Conservation (phyloP, 2,797 vertebrate genomes). For the Nyctibius grandis region DNA sequence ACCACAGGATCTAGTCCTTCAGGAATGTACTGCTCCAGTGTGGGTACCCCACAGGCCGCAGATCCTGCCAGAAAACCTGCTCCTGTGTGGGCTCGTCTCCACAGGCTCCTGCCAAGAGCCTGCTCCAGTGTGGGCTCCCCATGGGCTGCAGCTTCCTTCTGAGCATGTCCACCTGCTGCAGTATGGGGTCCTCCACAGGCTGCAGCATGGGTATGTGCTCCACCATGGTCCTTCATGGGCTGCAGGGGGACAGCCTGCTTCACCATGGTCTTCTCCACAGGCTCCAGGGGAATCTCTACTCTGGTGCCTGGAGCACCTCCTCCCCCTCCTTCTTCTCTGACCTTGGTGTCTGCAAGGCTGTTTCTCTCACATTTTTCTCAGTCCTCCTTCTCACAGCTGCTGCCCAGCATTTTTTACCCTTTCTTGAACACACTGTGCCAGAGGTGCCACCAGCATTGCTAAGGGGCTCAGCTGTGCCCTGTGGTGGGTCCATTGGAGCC, state of each 20-base stretch:
- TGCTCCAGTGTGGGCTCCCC: background rate
- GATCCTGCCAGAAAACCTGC: background rate
- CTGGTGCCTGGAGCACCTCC: background rate
- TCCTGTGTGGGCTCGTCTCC: background rate
- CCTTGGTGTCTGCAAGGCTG: background rate
- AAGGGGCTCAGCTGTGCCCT: background rate
- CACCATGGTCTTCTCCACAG: rapidly evolving
- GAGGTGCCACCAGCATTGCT: rapidly evolving
- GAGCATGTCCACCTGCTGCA: background rate
- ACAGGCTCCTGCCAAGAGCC: background rate
- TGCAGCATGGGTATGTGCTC: background rate
- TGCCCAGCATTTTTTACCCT: background rate
- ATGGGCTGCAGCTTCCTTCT: background rate
- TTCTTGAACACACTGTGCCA: background rate
- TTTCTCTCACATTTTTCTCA: background rate
- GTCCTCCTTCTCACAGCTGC: background rate
- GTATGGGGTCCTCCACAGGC: rapidly evolving
- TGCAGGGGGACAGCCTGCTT: background rate
- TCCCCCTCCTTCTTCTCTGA: background rate
- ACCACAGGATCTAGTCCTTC: background rate
- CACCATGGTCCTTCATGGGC: rapidly evolving
- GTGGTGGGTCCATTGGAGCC: background rate
- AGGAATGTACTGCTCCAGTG: background rate
- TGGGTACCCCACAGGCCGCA: background rate
- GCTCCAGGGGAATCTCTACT: background rate